Conservation (phyloP, 1,140 invertebrate genomes). For the Epicauta chinensis region DNA sequence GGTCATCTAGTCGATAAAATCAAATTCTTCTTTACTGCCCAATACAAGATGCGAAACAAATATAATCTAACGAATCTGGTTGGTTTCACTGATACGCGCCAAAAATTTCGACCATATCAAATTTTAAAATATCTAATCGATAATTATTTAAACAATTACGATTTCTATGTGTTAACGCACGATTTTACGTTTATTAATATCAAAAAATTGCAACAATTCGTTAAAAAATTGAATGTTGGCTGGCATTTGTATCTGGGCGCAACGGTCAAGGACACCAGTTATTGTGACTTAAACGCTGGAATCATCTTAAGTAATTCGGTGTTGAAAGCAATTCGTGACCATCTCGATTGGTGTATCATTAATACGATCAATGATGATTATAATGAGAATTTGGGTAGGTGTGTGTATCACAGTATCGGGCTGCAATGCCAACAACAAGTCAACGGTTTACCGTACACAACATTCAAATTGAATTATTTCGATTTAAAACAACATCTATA, state of each 20-base stretch:
- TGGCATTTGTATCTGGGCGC: conserved; percentile 71
- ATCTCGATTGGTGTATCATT: conserved; percentile 79
- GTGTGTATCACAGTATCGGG: conserved; percentile 64
- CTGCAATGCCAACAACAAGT: conserved; percentile 51
- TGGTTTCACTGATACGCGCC: conserved; percentile 70
- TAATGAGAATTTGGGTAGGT: conserved; percentile 77
- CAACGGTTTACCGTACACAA: conserved; percentile 40
- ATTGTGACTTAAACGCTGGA: conserved; percentile 64
- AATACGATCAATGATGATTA: conserved; percentile 72
- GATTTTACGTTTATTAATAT: conserved; percentile 77
- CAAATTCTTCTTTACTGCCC: conserved; percentile 62
- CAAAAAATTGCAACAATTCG: conserved; percentile 58
- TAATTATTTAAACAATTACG: conserved; percentile 80
- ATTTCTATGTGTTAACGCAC: conserved; percentile 82
- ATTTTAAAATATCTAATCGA: conserved; percentile 84
- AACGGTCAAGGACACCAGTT: conserved; percentile 47
- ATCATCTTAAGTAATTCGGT: conserved; percentile 72
- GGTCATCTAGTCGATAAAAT: conserved; percentile 74
- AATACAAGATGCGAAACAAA: conserved; percentile 57
- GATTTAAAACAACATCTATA: conserved; percentile 48
- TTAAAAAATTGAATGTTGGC: conserved; percentile 73
- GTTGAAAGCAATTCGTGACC: conserved; percentile 60
- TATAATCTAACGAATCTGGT: conserved; percentile 69
- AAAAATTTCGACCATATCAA: conserved; percentile 71
- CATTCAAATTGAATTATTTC: conserved; percentile 46